Evolutionary conservation across 2,797 vertebrate genomes (phyloP), one percentile per base, ranked within the genome.

Genomic region (Argya squamiceps): DNA sequence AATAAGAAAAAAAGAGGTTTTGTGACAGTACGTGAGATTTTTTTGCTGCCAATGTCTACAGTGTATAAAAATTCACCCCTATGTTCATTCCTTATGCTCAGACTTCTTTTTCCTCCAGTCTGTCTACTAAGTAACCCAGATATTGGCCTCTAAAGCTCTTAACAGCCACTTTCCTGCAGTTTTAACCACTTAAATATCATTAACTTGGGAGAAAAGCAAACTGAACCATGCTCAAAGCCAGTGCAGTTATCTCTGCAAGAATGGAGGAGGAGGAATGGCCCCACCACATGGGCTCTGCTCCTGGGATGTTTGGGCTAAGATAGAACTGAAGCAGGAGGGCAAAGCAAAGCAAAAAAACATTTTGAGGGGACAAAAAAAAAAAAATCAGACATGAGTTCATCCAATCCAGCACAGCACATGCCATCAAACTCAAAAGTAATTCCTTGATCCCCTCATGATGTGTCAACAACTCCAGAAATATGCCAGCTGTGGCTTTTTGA

Each of bases 111-210:
- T 76, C 56, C 41, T 91, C 69, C 84, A 65, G 27, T 55, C 85
- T 84, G 46, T 58, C 47, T 75, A 50, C 30, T 26, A 86, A 70
- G 67, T 39, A 89, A 77, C 76, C 47, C 89, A 89, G 63, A 85
- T n/a, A 59, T 2, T 78, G 60, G 79, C 93, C 75, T 93, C 84
- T 84, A 69, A 90, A 96, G 74, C 84, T 81, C 64, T 53, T 67
- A 84, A 73, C 55, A 93, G 30, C 9, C 88, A 85, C 10, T 85
- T 89, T 80, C 70, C 60, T 93, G 81, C 55, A 77, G 63, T 47
- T 96, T 88, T 59, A 93, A 77, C 41, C 2, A 1, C 70, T 75
- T 62, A 80, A 90, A 67, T 68, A 74, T 90, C 84, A 90, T 88
- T 92, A 90, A 89, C 39, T 36, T 23, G 16, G 22, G 41, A 77